Base-by-base conservation (phyloP, 2,113 vertebrate genomes). In the Fukomys damarensis region DNA sequence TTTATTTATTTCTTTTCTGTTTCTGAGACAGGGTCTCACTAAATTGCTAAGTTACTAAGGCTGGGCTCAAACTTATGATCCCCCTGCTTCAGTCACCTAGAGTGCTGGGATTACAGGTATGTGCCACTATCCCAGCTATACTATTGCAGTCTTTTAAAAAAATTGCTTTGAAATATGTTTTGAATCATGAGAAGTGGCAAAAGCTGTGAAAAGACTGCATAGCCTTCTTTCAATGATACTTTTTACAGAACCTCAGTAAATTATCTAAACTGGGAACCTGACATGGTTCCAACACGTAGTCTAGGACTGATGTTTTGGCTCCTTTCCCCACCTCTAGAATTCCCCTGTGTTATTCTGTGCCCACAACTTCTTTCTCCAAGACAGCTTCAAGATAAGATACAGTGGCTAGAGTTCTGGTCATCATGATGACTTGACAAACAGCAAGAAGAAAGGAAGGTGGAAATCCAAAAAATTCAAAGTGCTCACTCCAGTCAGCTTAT, bases 241-340 rank as follows among this genome's bases (percentile, higher is more conserved):
- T 90, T 35, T 90, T n/a, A 38, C 7, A 63, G 9, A 61, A 49
- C 30, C 70, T 63, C 20, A 54, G 65, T 38, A 12, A 3, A 7
- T 30, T 59, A 63, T 41, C 66, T 54, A 56, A 56, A 58, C 52
- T 5, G 54, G 5, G 54, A 41, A 30, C 26, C 52, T 72, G 2
- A 72, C 66, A 9, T 0, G 38, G 14, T 10, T 28, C 54, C n/a
- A 38, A 7, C 38, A 5, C 11, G 0, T n/a, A 22, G 16, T 9
- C 10, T n/a, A 76, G 35, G 26, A 38, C 22, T 4, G 3, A 17
- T 7, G 7, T 24, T 38, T 17, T 11, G 24, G 16, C 17, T 61
- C 35, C 4, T 85, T 49, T 9, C 17, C 12, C 43, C 66, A 1
- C 8, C 14, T 46, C 24, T 74, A 56, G 16, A 6, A 13, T 63